These are phyloP conservation scores for Megaustenia siamemsis DNA, from an alignment of 2,888 invertebrate genomes.

Conservation along the genomic window DNA sequence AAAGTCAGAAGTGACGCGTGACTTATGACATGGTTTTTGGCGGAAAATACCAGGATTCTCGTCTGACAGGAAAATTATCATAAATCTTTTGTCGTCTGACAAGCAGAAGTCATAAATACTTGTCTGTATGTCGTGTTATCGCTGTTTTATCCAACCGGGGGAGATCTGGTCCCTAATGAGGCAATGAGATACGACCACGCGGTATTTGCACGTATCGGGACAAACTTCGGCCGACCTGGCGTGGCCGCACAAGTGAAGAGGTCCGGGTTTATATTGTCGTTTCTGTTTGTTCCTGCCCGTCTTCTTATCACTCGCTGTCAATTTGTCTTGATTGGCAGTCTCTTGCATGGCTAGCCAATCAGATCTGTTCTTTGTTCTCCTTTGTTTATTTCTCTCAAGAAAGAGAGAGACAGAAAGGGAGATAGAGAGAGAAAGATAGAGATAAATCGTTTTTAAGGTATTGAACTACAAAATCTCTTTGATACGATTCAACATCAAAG, in stretches of 20 bases:
- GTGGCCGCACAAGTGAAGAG: not conserved
- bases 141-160: slow-evolving; percentile 41
- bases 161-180: slow-evolving; percentile 36
- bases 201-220: slow-evolving; percentile 31
- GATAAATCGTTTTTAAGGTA: no score
- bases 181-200: slow-evolving; percentile 23
- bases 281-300: slow-evolving; percentile 6
- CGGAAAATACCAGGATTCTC: slow-evolving; percentile 48
- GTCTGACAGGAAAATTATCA: slow-evolving; percentile 55
- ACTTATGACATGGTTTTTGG: slow-evolving; percentile 51
- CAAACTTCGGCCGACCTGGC: not conserved
- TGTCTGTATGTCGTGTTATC: slow-evolving; percentile 48
- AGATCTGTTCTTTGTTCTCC: not conserved
- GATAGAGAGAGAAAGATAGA: no score
- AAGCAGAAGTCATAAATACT: slow-evolving; percentile 44
- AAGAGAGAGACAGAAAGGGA: no score
- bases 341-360: not conserved
- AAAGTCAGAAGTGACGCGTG: slow-evolving; percentile 38
- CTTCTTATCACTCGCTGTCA: slow-evolving; percentile 6
- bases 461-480: no score
- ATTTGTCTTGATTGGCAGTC: not conserved
- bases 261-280: not conserved
- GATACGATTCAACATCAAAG: no score
- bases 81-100: slow-evolving; percentile 51
- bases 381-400: not conserved